Conservation (phyloP, 2,797 vertebrate genomes). For the Fratercula arctica region DNA sequence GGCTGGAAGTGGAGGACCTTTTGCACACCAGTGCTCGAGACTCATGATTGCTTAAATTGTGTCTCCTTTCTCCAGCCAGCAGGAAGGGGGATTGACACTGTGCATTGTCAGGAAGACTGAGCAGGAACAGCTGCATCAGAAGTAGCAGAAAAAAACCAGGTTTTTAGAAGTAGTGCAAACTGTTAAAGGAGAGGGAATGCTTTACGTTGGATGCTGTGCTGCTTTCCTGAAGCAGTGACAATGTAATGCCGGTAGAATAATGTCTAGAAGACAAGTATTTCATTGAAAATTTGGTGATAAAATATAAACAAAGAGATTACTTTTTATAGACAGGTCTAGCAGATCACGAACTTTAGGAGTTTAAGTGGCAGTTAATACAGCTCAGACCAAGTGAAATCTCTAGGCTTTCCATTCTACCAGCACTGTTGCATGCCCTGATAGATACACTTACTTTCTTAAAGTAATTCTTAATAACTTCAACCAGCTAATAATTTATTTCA, state of each 20-base stretch:
- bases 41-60: conserved; percentile 16
- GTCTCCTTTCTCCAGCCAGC: neutral
- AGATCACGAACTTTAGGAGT: neutral
- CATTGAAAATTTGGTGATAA: neutral
- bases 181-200: neutral
- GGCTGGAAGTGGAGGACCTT: neutral
- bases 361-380: neutral
- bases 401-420: neutral
- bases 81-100: neutral
- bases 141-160: neutral
- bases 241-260: neutral
- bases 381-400: neutral
- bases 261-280: neutral
- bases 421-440: neutral
- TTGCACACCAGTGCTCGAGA: neutral
- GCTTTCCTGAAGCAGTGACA: neutral
- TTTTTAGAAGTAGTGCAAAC: neutral
- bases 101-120: neutral
- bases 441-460: neutral
- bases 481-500: neutral
- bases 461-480: neutral
- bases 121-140: neutral
- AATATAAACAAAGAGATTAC: neutral
- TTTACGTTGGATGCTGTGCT: neutral
- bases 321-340: neutral